Conservation (phyloP, 2,113 vertebrate species). For the Candoia aspera region DNA sequence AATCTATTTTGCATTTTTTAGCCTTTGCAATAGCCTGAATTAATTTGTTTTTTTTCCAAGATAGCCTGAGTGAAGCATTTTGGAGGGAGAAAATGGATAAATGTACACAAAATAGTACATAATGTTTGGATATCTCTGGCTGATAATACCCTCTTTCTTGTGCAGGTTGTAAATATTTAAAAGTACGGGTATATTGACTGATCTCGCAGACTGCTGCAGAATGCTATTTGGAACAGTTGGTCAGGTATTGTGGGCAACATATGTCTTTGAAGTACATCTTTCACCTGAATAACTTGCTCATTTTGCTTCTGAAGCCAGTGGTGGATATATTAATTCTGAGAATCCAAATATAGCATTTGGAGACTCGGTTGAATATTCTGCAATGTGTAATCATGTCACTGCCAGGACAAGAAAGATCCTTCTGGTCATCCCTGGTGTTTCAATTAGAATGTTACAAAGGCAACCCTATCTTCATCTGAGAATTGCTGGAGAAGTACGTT, state of each 20-base stretch:
- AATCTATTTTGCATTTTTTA: background rate
- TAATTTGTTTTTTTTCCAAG: background rate
- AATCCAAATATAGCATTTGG: background rate
- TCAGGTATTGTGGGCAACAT: background rate
- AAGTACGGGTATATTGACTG: background rate
- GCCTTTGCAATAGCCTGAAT: background rate
- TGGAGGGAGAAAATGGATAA: background rate
- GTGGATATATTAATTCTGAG: background rate
- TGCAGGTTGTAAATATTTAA: background rate
- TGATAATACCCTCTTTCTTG: too few species aligned
- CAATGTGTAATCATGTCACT: too few species aligned
- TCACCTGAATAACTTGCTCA: background rate
- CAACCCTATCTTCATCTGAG: background rate
- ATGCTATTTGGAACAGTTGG: background rate
- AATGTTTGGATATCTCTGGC: background rate
- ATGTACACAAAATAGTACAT: background rate
- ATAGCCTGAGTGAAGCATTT: background rate
- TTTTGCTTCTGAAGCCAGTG: background rate
- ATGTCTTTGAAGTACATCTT: background rate
- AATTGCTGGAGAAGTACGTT: background rate
- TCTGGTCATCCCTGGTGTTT: background rate
- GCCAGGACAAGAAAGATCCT: background rate
- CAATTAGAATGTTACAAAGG: background rate
- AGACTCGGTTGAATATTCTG: background rate
- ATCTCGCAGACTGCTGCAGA: background rate